phyloP scores from a whole-genome alignment of 2,797 vertebrate genomes.

The Microctenopoma steveboyesi region DNA sequence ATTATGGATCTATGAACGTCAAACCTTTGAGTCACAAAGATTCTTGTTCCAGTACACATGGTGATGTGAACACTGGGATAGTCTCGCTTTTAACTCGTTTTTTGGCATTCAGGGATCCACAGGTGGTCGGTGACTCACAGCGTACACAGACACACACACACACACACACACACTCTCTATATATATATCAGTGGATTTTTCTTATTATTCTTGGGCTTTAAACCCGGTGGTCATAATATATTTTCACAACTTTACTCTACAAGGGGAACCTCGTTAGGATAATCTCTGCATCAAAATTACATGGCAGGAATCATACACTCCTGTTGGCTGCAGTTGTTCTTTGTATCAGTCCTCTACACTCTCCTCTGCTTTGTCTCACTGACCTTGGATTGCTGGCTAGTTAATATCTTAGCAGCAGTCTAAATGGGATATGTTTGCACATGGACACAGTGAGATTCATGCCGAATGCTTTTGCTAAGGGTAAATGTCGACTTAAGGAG shows the following conservation, averaged over 20 bases:
- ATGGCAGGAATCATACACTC: constrained; percentile 2
- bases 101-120: constrained; percentile 39
- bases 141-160: neutral
- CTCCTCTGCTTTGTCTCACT: constrained; percentile 32
- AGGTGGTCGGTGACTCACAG: constrained; percentile 45
- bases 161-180: constrained; percentile 17
- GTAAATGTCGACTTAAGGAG: neutral
- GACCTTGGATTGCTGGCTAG: constrained; percentile 49
- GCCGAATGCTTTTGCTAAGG: neutral
- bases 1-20: too few species aligned
- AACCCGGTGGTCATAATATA: constrained; percentile 56
- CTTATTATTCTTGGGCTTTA: constrained; percentile 11
- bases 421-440: constrained; percentile 25
- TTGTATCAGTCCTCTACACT: neutral
- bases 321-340: neutral
- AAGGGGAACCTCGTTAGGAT: constrained; percentile 14
- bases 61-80: constrained; percentile 1
- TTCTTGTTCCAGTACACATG: constrained; percentile 19
- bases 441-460: neutral
- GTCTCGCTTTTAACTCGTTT: constrained; percentile 36
- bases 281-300: constrained; percentile 4
- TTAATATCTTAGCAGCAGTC: constrained; percentile 24
- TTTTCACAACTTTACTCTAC: constrained; percentile 33
- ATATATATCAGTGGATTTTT: constrained; percentile 8
- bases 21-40: constrained; percentile 26